Evolutionary conservation across 1,140 invertebrate genomes (phyloP).

Genomic region (Diorhabda carinulata): DNA sequence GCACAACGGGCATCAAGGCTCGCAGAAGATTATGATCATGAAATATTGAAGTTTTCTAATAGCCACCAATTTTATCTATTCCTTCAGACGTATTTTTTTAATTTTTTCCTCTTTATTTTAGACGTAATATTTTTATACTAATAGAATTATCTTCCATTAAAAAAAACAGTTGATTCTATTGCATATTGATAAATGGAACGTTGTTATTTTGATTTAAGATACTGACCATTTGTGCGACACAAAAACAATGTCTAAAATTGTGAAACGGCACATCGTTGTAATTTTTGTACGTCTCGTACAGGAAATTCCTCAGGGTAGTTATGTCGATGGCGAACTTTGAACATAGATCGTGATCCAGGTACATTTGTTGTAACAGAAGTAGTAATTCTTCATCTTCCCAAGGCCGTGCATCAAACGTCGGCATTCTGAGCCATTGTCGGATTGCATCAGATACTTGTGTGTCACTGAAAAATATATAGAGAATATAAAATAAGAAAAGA

Average conservation of each 20-base stretch:
- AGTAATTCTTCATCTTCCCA: constrained; percentile 82
- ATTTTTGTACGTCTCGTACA: constrained; percentile 80
- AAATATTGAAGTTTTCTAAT: no score
- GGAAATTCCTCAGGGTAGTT: constrained; percentile 65
- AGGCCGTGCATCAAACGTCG: constrained; percentile 77
- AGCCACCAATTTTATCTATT: no score
- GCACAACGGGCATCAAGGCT: no score
- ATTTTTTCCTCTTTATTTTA: no score
- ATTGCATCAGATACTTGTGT: constrained; percentile 55
- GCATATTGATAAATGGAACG: no score
- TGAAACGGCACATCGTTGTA: constrained; percentile 90
- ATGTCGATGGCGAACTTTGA: constrained; percentile 76
- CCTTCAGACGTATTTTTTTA: no score
- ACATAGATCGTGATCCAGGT: constrained; percentile 71
- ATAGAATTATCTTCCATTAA: no score
- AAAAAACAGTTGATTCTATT: no score
- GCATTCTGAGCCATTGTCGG: constrained; percentile 57
- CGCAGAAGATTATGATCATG: no score
- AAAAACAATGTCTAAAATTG: constrained; percentile 87
- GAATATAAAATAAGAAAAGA: no score
- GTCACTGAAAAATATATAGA: constrained; percentile 52
- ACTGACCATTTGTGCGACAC: constrained; percentile 87
- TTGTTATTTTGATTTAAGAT: background rate
- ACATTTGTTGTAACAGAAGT: constrained; percentile 80
- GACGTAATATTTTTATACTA: no score